Conservation (phyloP, 2,113 vertebrate species). For the Capricornis sumatraensis region DNA sequence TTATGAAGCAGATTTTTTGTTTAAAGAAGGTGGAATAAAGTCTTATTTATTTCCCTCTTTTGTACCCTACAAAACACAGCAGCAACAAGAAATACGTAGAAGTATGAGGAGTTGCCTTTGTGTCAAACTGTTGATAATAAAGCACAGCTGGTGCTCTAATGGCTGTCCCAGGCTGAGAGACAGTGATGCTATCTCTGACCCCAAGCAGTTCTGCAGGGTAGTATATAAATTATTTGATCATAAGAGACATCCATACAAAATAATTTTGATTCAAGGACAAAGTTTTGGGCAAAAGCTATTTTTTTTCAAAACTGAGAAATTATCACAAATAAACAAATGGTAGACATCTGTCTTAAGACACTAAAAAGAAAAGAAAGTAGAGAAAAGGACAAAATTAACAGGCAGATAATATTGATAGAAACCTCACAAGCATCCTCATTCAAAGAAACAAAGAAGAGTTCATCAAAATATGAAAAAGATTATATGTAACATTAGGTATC, state of each 20-base stretch:
- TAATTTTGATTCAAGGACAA: neutral
- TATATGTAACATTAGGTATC: neutral
- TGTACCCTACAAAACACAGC: neutral
- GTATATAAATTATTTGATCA: no score
- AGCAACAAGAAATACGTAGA: neutral
- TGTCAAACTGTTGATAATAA: fast-evolving
- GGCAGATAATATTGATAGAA: neutral
- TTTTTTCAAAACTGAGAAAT: neutral
- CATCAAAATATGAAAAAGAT: neutral
- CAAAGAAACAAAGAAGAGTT: neutral
- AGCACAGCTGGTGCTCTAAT: fast-evolving
- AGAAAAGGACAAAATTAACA: neutral
- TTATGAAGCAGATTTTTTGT: neutral
- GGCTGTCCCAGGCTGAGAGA: fast-evolving
- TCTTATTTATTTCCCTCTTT: neutral
- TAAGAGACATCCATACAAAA: neutral
- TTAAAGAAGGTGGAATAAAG: neutral
- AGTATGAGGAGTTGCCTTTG: neutral
- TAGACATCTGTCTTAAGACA: neutral
- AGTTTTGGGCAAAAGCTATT: neutral
- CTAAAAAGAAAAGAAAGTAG: neutral
- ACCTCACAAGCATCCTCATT: neutral
- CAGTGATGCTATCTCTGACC: fast-evolving
- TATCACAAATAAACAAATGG: neutral
- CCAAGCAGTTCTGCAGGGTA: fast-evolving